Conservation (phyloP, 2,113 vertebrate species). For the Speoplatyrhinus poulsoni region DNA sequence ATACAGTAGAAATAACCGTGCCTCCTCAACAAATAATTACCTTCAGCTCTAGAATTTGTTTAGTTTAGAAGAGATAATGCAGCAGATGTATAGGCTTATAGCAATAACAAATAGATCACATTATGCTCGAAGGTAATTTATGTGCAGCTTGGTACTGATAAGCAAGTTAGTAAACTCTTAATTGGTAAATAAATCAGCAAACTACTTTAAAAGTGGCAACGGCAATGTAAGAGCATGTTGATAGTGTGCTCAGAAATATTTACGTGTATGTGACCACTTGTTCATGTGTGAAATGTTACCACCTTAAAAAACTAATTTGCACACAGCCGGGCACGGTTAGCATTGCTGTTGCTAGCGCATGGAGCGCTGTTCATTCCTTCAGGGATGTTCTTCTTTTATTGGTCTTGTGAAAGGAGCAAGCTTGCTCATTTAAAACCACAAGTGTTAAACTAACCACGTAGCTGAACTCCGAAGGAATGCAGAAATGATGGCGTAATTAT, state of each 20-base stretch:
- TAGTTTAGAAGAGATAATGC: slow-evolving; percentile 1
- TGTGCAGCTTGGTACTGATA: slow-evolving; percentile 46
- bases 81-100: neutral
- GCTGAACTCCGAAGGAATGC: slow-evolving; percentile 20
- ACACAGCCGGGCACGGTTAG: slow-evolving; percentile 32
- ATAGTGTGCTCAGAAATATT: slow-evolving; percentile 25
- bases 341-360: slow-evolving; percentile 41
- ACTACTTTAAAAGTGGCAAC: slow-evolving; percentile 42
- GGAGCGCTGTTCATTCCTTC: slow-evolving; percentile 41
- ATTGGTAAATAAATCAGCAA: slow-evolving; percentile 70
- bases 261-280: neutral
- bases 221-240: slow-evolving; percentile 44
- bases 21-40: slow-evolving; percentile 30
- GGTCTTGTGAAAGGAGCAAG: slow-evolving; percentile 13
- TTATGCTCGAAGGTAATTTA: slow-evolving; percentile 56
- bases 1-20: slow-evolving; percentile 37
- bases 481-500: slow-evolving; percentile 24
- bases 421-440: slow-evolving; percentile 26
- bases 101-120: slow-evolving; percentile 32
- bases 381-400: slow-evolving; percentile 30
- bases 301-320: slow-evolving; percentile 53
- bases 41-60: slow-evolving; percentile 26
- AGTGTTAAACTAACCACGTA: slow-evolving; percentile 37
- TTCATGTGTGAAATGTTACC: slow-evolving; percentile 19
- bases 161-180: slow-evolving; percentile 60